A percentile compares a stretch with the other conserved stretches of the same genome.
phyloP scores from a whole-genome alignment of 2,797 vertebrate genomes.

The Sphaeramia orbicularis region DNA sequence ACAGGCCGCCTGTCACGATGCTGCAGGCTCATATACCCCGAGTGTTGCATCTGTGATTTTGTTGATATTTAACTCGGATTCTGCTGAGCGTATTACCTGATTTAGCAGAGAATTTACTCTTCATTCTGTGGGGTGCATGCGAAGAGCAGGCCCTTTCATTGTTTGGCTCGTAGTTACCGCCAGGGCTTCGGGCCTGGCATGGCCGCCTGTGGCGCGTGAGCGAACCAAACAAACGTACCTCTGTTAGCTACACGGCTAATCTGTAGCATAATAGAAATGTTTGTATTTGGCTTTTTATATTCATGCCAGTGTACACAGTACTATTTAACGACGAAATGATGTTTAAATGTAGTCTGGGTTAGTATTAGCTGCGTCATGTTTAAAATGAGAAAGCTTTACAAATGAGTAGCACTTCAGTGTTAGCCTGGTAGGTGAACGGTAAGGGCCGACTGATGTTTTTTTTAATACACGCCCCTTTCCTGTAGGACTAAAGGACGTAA shows the following conservation, averaged over 20 bases:
- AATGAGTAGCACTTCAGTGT: no score
- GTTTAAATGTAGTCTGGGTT: no score
- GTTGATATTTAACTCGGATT: not conserved
- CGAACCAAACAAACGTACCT: conserved; percentile 44
- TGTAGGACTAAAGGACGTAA: not conserved
- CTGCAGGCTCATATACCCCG: conserved; percentile 1
- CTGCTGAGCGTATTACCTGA: fast-evolving
- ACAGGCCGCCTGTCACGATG: conserved; percentile 47
- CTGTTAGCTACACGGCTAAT: conserved; percentile 38
- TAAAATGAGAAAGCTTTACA: no score
- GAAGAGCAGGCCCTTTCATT: not conserved
- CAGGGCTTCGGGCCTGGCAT: conserved; percentile 27
- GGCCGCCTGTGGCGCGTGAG: conserved; percentile 42
- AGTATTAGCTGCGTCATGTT: no score
- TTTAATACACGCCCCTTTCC: not conserved
- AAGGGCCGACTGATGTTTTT: no score
- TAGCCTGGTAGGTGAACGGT: no score
- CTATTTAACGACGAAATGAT: no score
- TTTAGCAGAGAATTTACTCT: no score
- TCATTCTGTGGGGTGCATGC: fast-evolving
- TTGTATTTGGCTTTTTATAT: no score
- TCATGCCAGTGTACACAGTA: no score
- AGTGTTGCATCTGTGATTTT: not conserved
- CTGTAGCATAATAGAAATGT: no score
- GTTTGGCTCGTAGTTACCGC: not conserved